These are phyloP conservation scores for Phalacrocorax aristotelis DNA, from an alignment of 2,113 vertebrate species.

Conservation along the genomic window DNA sequence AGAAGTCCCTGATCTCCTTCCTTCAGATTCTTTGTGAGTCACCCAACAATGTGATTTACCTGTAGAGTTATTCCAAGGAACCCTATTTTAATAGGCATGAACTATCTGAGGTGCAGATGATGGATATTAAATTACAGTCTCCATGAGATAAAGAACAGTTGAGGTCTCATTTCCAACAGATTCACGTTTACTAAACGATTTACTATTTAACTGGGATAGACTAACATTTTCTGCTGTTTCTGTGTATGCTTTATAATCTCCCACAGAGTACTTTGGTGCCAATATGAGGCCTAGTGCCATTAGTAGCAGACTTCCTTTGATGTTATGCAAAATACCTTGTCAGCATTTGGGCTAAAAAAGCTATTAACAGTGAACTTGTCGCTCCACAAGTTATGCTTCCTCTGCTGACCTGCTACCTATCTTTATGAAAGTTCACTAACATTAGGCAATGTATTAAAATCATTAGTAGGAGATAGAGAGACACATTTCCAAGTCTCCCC, in stretches of 20 bases:
- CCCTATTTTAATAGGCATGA: background rate
- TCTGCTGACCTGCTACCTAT: background rate
- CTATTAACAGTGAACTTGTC: background rate
- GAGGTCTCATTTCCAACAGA: background rate
- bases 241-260: background rate
- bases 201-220: background rate
- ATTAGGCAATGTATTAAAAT: background rate
- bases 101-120: background rate
- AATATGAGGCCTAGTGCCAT: background rate
- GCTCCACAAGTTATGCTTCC: background rate
- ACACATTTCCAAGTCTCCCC: background rate
- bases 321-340: conserved; percentile 1
- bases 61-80: background rate
- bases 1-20: background rate
- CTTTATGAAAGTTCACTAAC: background rate
- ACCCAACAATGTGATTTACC: background rate
- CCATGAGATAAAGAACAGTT: background rate
- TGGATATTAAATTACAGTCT: background rate
- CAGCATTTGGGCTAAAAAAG: conserved; percentile 18
- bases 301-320: background rate
- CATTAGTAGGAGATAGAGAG: background rate
- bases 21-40: background rate
- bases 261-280: background rate
- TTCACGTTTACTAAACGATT: background rate
- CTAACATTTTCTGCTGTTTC: conserved; percentile 26